Evolutionary conservation across 1,140 invertebrate genomes (phyloP).

Genomic region (Penaeus chinensis): DNA sequence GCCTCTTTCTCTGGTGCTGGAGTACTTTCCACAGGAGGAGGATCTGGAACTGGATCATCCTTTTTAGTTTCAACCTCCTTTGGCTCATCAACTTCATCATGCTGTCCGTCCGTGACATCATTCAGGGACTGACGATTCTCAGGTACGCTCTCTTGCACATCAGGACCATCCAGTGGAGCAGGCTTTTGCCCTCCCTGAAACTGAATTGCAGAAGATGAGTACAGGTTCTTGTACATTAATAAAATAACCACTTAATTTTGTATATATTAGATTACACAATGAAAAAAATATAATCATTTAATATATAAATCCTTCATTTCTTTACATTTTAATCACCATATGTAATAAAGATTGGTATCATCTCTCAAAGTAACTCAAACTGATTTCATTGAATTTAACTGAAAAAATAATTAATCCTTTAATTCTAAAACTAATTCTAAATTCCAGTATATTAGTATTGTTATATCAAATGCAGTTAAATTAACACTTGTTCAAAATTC

Average conservation of each 20-base stretch:
- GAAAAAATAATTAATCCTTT: no score
- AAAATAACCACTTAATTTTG: background rate
- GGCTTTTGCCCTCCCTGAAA: slow-evolving; percentile 36
- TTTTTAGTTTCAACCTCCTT: background rate
- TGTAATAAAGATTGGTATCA: no score
- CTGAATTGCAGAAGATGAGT: background rate
- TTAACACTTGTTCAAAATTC: no score
- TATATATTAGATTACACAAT: background rate
- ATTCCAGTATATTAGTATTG: no score
- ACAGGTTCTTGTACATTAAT: background rate
- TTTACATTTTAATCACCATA: no score
- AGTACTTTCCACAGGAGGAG: background rate
- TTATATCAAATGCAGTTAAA: no score
- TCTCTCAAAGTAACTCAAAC: no score
- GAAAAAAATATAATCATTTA: background rate
- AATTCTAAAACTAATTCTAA: no score
- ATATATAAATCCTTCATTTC: no score
- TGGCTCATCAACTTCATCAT: background rate
- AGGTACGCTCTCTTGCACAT: slow-evolving; percentile 33
- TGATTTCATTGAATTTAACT: no score
- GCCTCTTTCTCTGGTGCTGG: background rate
- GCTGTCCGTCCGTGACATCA: background rate
- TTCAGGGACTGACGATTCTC: slow-evolving; percentile 32
- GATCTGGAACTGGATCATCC: slow-evolving; percentile 8
- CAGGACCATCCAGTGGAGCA: slow-evolving; percentile 40